Base-by-base conservation (phyloP, 2,888 invertebrate genomes). In the Eupithecia vulgata region DNA sequence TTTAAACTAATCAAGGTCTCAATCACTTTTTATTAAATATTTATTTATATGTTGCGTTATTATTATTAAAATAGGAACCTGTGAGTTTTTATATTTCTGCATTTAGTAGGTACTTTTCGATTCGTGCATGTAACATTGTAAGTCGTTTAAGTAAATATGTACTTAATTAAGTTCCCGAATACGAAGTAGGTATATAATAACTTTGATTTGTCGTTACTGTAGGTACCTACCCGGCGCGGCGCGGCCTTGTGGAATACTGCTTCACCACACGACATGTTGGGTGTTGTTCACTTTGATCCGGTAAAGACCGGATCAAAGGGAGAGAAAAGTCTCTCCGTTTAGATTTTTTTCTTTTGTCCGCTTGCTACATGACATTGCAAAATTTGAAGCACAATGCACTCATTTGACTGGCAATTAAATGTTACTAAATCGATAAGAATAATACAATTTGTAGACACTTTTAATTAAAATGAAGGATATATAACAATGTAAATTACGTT, bases 261-360 rank as follows among this genome's bases (percentile, higher is more conserved):
- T 70, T 70, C 52, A 70, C 67, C 52, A 67, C 70, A 73, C 67
- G 61, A 52, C 59, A 66, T 34, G 40, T 61, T 61, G 66, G 30
- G 66, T 37, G 17, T 35, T 8, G 66, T 68, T 61, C 67, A 0
- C 15, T 40, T 42, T n/a, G 34, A 5, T 34, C 67, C 34, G 4
- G 62, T 13, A n/a, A n/a, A n/a, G n/a, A n/a, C n/a, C n/a, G n/a
- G n/a, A n/a, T n/a, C n/a, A n/a, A n/a, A n/a, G n/a, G n/a, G n/a
- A n/a, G n/a, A n/a, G n/a, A n/a, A n/a, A n/a, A n/a, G n/a, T 52
- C 10, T 52, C n/a, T 21, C 21, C 52, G 21, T 21, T 52, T 21
- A 48, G 2, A n/a, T n/a, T 21, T 10, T n/a, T 21, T n/a, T n/a
- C 15, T 45, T 45, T 1, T 45, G 6, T 45, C 45, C 6, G 45